Conservation (phyloP, 2,888 invertebrate species). For the Steromphala cineraria region DNA sequence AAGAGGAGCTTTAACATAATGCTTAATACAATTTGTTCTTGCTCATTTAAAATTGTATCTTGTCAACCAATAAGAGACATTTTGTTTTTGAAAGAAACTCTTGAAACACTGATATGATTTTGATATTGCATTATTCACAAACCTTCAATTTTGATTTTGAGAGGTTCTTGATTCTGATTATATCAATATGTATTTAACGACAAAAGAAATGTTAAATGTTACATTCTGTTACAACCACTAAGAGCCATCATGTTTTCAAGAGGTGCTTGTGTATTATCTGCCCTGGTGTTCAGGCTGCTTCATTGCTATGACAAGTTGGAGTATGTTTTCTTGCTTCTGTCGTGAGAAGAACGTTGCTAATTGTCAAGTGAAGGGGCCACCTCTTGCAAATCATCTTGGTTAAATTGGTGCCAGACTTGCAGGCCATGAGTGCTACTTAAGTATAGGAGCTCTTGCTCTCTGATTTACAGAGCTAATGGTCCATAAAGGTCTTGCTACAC, state of each 20-base stretch:
- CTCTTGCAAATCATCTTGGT: background rate
- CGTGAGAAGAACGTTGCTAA: slow-evolving; percentile 7
- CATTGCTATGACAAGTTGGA: slow-evolving; percentile 15
- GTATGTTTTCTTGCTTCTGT: slow-evolving; percentile 11
- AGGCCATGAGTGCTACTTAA: background rate
- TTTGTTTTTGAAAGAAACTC: too few relatives aligned
- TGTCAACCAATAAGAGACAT: too few relatives aligned
- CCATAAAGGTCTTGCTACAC: too few relatives aligned
- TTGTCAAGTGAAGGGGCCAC: background rate
- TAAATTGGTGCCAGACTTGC: background rate
- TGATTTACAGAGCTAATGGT: too few relatives aligned
- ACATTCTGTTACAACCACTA: background rate
- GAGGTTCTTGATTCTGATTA: too few relatives aligned
- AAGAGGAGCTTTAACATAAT: too few relatives aligned
- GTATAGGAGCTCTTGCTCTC: too few relatives aligned
- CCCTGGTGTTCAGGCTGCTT: background rate
- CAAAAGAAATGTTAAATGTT: background rate
- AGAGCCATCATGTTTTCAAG: background rate
- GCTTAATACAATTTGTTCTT: too few relatives aligned
- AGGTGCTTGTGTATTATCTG: background rate
- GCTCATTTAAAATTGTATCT: too few relatives aligned
- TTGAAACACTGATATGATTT: too few relatives aligned
- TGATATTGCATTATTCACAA: too few relatives aligned
- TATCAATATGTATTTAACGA: background rate
- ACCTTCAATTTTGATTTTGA: too few relatives aligned